Evolutionary conservation across 37 sponge, comb jelly and placozoan genomes (phyloP).

Genomic region (Ephydatia muelleri): DNA sequence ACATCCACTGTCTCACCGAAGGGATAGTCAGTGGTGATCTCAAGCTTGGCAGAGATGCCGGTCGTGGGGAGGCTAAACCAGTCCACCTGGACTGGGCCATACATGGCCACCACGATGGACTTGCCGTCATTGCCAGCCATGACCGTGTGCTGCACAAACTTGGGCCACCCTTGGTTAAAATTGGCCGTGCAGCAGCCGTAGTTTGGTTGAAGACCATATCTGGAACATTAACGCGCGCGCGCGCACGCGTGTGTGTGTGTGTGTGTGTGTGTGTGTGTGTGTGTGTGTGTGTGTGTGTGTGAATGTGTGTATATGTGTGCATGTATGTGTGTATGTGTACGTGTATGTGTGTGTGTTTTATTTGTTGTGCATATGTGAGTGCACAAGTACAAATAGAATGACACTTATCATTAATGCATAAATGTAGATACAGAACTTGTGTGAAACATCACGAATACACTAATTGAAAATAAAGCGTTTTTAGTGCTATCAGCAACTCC

Average conservation of each 20-base stretch:
- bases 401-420: too few relatives aligned
- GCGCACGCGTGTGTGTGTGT: too few relatives aligned
- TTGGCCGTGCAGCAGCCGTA: conserved; percentile 89
- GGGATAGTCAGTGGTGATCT: conserved; percentile 64
- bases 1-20: conserved; percentile 44
- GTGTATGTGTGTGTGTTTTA: neutral
- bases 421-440: too few relatives aligned
- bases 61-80: neutral
- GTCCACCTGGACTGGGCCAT: conserved; percentile 31
- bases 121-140: conserved; percentile 16
- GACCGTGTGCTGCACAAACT: conserved; percentile 59
- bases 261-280: too few relatives aligned
- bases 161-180: conserved; percentile 89
- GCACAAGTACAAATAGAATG: too few relatives aligned
- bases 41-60: conserved; percentile 5
- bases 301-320: too few relatives aligned
- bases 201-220: conserved; percentile 77
- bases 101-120: conserved; percentile 44
- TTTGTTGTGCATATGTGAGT: too few relatives aligned
- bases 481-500: too few relatives aligned
- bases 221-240: too few relatives aligned
- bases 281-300: too few relatives aligned
- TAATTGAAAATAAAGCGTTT: too few relatives aligned
- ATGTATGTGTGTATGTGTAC: neutral
- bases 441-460: too few relatives aligned